A percentile compares a stretch with the other conserved stretches of the same genome.
Conservation (phyloP, 1,140 invertebrate genomes). For the Uloborus diversus region DNA sequence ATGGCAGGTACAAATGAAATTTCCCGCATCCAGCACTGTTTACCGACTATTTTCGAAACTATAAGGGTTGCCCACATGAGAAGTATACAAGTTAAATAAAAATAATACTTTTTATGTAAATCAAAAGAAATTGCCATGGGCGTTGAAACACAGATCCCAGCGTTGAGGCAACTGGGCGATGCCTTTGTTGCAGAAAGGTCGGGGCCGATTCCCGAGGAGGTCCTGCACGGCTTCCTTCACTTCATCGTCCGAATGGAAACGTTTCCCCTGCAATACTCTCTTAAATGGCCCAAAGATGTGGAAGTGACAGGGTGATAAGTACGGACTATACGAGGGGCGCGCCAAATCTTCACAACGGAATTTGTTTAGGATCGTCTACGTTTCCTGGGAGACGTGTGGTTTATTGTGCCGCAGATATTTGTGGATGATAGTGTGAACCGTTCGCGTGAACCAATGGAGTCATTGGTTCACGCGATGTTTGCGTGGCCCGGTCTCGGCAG, state of each 20-base stretch:
- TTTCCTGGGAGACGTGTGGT: background rate
- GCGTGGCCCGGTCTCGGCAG: background rate
- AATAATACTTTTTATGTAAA: background rate
- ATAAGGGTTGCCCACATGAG: background rate
- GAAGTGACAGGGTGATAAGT: background rate
- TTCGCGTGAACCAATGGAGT: background rate
- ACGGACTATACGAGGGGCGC: background rate
- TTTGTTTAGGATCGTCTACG: background rate
- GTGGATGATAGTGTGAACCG: background rate
- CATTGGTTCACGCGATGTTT: background rate
- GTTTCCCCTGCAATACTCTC: background rate
- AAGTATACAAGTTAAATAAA: conserved; percentile 22
- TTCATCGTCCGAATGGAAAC: background rate
- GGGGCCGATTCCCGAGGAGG: background rate
- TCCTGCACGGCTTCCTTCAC: background rate
- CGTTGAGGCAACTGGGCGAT: background rate
- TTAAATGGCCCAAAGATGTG: conserved; percentile 1
- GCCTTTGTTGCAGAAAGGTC: background rate
- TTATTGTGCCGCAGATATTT: background rate
- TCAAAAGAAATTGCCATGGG: conserved; percentile 10
- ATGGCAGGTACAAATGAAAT: too few relatives aligned
- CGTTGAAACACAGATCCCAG: background rate
- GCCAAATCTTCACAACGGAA: background rate
- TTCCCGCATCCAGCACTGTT: too few relatives aligned
- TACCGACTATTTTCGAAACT: too few relatives aligned